phyloP scores from a whole-genome alignment of 2,888 invertebrate genomes.

The Euplagia quadripunctaria region DNA sequence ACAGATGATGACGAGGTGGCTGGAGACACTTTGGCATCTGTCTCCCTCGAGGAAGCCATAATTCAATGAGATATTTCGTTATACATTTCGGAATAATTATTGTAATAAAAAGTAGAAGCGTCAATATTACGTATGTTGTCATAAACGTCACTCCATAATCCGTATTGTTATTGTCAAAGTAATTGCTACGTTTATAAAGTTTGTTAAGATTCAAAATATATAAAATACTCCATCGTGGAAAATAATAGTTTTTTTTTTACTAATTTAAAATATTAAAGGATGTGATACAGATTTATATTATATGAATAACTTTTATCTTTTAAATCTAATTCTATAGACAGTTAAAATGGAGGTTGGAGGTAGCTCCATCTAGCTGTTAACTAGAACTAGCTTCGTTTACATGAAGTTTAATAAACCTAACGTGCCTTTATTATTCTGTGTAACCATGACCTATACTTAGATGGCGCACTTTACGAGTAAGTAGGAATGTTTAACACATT shows the following conservation, averaged over 20 bases:
- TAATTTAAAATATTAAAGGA: too few species aligned
- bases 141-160: conserved; percentile 12
- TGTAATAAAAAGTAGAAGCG: conserved; percentile 52
- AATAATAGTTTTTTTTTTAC: background rate
- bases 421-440: background rate
- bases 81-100: conserved; percentile 57
- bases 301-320: background rate
- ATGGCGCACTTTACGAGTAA: background rate
- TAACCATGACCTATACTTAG: background rate
- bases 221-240: background rate
- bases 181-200: background rate
- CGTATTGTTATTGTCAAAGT: conserved; percentile 2
- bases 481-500: too few species aligned
- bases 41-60: conserved; percentile 77
- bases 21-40: conserved; percentile 69
- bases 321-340: too few species aligned
- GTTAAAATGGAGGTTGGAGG: too few species aligned
- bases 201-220: background rate
- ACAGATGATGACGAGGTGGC: conserved; percentile 74
- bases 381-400: background rate
- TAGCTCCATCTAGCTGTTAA: background rate
- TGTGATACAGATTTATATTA: background rate
- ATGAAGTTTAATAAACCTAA: background rate
- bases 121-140: conserved; percentile 34
- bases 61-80: conserved; percentile 56